Evolutionary conservation across 1,140 invertebrate species (phyloP).

Genomic region (Tribolium castaneum): DNA sequence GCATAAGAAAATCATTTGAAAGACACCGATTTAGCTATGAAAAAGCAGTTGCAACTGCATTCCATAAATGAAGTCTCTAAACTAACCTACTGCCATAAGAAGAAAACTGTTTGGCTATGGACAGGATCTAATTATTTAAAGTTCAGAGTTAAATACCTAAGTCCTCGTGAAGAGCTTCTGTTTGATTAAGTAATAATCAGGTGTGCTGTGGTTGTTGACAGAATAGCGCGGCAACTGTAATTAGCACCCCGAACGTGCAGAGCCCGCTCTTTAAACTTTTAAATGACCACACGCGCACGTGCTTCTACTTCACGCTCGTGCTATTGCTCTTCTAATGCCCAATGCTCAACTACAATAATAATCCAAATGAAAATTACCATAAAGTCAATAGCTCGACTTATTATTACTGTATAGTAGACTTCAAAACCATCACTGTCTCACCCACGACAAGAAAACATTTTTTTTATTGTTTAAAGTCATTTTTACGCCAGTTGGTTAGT

Average conservation of each 20-base stretch:
- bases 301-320: conserved; percentile 15
- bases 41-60: conserved; percentile 34
- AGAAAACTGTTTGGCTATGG: conserved; percentile 2
- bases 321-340: conserved; percentile 4
- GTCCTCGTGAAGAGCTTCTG: conserved; percentile 32
- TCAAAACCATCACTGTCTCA: neutral
- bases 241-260: conserved; percentile 50
- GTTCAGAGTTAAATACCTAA: conserved; percentile 37
- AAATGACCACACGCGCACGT: conserved; percentile 51
- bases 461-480: neutral
- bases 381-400: neutral
- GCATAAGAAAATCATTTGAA: neutral
- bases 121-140: conserved; percentile 44
- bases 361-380: neutral
- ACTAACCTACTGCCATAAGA: neutral
- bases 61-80: conserved; percentile 13
- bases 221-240: conserved; percentile 48
- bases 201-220: conserved; percentile 52
- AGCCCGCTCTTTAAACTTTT: conserved; percentile 53
- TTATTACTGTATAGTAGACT: neutral
- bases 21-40: conserved; percentile 1
- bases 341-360: neutral
- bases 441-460: neutral
- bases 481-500: neutral
- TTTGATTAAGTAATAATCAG: conserved; percentile 53